Percentiles rank a stretch among this genome's conserved stretches.
Evolutionary conservation across 2,888 invertebrate species (phyloP).

Genomic region (Bellardia bayeri): DNA sequence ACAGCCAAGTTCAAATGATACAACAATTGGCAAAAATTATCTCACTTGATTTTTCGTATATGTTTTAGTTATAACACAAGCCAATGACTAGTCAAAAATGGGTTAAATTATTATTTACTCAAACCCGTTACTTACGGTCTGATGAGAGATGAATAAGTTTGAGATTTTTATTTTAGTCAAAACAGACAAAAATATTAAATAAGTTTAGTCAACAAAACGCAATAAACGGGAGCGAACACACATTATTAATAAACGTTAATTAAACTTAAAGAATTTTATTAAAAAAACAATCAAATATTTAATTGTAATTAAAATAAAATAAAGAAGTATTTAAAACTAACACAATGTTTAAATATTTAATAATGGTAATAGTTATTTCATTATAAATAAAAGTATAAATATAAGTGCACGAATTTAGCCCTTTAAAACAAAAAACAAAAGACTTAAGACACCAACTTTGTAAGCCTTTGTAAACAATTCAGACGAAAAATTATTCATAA

Average conservation of each 20-base stretch:
- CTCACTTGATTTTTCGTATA: not conserved
- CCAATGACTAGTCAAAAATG: constrained; percentile 48
- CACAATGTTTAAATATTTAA: constrained; percentile 53
- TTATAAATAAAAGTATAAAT: not conserved
- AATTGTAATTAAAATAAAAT: constrained; percentile 1
- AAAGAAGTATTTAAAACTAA: constrained; percentile 28
- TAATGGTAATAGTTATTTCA: constrained; percentile 63
- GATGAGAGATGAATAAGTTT: constrained; percentile 59
- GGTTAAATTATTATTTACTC: constrained; percentile 44
- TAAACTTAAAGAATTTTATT: constrained; percentile 26
- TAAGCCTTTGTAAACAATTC: not conserved
- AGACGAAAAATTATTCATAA: constrained; percentile 11
- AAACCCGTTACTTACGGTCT: constrained; percentile 60
- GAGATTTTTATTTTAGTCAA: constrained; percentile 67
- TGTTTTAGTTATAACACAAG: no score
- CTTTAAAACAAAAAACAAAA: constrained; percentile 59
- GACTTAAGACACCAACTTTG: constrained; percentile 61
- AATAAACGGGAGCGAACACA: constrained; percentile 67
- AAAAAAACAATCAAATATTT: not conserved
- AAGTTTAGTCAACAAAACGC: constrained; percentile 69
- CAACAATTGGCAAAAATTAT: constrained; percentile 16
- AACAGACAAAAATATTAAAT: constrained; percentile 57
- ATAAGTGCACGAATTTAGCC: not conserved
- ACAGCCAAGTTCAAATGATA: not conserved
- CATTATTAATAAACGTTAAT: constrained; percentile 23